Percentiles rank a stretch among this genome's conserved stretches.
phyloP scores from a whole-genome alignment of 2,888 invertebrate genomes.

The Drosophila ezoana region DNA sequence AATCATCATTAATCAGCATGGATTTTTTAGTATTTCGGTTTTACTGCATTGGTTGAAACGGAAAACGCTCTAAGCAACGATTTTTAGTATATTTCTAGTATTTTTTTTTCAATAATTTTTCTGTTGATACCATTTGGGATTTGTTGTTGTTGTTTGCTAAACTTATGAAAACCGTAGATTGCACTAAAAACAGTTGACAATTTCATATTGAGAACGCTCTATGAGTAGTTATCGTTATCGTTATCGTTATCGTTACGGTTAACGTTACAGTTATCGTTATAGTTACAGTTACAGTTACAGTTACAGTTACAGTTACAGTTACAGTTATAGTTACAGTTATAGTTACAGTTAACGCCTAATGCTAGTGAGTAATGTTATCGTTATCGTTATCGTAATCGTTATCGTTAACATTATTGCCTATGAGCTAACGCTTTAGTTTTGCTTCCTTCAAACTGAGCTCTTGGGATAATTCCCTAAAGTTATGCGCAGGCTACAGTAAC shows the following conservation, averaged over 20 bases:
- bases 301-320: slow-evolving; percentile 41
- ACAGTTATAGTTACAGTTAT: slow-evolving; percentile 44
- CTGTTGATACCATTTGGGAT: slow-evolving; percentile 27
- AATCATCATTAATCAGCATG: slow-evolving; percentile 44
- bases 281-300: slow-evolving; percentile 31
- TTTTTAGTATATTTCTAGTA: slow-evolving; percentile 26
- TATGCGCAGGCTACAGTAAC: slow-evolving; percentile 44
- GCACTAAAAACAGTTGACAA: slow-evolving; percentile 77
- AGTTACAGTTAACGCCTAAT: slow-evolving; percentile 46
- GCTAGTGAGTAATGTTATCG: slow-evolving; percentile 46
- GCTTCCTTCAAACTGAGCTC: slow-evolving; percentile 58
- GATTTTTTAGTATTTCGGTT: slow-evolving; percentile 15
- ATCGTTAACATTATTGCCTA: slow-evolving; percentile 31
- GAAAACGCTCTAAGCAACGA: slow-evolving; percentile 73
- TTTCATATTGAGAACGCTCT: slow-evolving; percentile 54
- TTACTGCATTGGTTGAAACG: slow-evolving; percentile 55
- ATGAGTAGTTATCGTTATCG: slow-evolving; percentile 53
- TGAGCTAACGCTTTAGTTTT: slow-evolving; percentile 34
- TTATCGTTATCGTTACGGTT: slow-evolving; percentile 30
- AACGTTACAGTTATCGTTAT: slow-evolving; percentile 49
- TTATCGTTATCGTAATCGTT: slow-evolving; percentile 39
- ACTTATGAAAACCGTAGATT: slow-evolving; percentile 81
- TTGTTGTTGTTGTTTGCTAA: slow-evolving; percentile 54
- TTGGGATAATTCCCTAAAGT: slow-evolving; percentile 75
- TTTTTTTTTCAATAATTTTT: slow-evolving; percentile 8